Evolutionary conservation across 1,140 invertebrate genomes (phyloP), one percentile per base, ranked within the genome.

Genomic region (Penaeus vannamei): DNA sequence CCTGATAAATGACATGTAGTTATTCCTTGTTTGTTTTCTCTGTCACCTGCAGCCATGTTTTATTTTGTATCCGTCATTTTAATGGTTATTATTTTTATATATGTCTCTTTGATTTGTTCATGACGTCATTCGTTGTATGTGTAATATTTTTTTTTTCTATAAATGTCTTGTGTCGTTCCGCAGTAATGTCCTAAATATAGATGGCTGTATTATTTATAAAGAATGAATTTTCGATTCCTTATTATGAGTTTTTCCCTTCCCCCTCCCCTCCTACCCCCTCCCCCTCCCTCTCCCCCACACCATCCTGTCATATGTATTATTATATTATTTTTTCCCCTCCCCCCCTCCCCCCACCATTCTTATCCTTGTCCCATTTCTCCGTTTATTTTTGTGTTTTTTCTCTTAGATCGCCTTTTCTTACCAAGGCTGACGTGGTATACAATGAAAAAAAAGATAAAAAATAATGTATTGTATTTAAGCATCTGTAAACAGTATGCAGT

Each of bases 181-280:
- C 20, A 69, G 62, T 69, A 42, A 53, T 66, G 83, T 84, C 64
- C 69, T 26, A 42, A 42, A 42, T 46, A 84, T 14, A 84, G 62
- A n/a, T 69, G 83, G 83, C 83, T 84, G 83, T 84, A 84, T 62
- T 84, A 66, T 84, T 76, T 76, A 76, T 76, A 32, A 76, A 76
- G 72, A 76, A 20, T 36, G 42, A 36, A 29, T 32, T 76, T 17
- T 76, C n/a, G 29, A 76, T 7, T 17, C 72, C 42, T 76, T 76
- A n/a, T 66, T 36, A n/a, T 84, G 29, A 66, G 66, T n/a, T 14
- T 69, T 17, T 32, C 46, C 66, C 32, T n/a, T 23, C 23, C n/a
- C 36, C 36, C 36, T 36, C 1, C 5, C 36, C 3, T 4, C 36
- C 36, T 7, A 69, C 26, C 26, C 29, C 17, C 19, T 32, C 42